These are phyloP conservation scores for Ctenodactylus gundi DNA, from an alignment of 2,113 vertebrate genomes.

Conservation along the genomic window DNA sequence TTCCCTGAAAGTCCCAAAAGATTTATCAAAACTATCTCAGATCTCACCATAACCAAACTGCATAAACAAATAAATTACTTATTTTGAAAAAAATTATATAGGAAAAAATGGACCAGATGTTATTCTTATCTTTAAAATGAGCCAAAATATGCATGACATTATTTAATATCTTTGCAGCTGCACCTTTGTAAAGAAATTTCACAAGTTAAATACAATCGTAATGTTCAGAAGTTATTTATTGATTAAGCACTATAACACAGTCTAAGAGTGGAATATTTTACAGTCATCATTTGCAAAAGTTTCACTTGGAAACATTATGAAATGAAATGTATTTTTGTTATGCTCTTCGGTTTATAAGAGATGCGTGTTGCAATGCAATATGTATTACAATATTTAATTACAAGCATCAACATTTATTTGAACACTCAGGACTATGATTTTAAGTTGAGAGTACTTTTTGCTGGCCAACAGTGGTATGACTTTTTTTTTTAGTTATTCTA, in stretches of 20 bases:
- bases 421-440: not conserved
- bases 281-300: not conserved
- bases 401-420: constrained; percentile 8
- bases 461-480: not conserved
- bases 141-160: not conserved
- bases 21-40: not conserved
- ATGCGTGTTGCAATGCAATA: not conserved
- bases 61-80: not conserved
- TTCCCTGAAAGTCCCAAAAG: not conserved
- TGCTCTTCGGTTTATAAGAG: not conserved
- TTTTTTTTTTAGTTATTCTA: not conserved
- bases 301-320: not conserved
- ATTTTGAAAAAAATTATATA: not conserved
- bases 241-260: not conserved
- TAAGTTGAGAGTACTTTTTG: not conserved
- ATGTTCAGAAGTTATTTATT: not conserved
- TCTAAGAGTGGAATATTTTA: not conserved
- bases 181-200: not conserved
- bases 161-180: not conserved
- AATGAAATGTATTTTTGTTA: not conserved
- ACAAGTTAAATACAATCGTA: not conserved
- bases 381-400: not conserved
- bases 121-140: not conserved
- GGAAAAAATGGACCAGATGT: not conserved
- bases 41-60: not conserved